Base-by-base conservation (phyloP, 1,140 invertebrate species). In the Zelostemma sp. region DNA sequence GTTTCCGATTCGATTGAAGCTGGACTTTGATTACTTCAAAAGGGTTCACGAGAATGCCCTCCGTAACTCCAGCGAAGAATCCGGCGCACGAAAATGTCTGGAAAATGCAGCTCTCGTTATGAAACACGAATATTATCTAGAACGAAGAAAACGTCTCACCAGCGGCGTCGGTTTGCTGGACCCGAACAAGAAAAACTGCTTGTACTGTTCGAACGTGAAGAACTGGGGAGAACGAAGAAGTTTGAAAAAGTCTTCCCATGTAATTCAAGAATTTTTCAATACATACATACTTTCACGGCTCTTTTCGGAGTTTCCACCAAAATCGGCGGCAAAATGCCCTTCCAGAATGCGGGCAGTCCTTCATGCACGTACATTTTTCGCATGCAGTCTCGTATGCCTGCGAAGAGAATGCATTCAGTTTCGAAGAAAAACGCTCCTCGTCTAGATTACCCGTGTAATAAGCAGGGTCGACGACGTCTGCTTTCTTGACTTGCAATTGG, bases 1-100 rank as follows among this genome's bases (percentile, higher is more conserved):
- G 67, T 64, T 81, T 78, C 77, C 88, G 85, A 79, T 93, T 92
- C 5, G 93, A 90, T 82, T 93, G 92, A 35, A 94, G 85, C 15
- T 92, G 90, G 1, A 98, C 94, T 88, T 98, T 97, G 0, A 97
- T 94, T 31, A 97, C 94, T 89, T 97, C 95, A 86, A 97, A 97
- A 0, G 96, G 96, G 86, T 97, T 97, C 0, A 97, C 93, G 46
- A 97, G 86, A 62, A 97, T 88, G 11, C 91, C 95, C 86, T 97
- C 96, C 21, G 95, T 94, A 0, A 95, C 85, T 49, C 96, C 96
- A 35, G 95, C 92, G 43, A 90, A 91, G 1, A 97, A 83, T 50
- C 96, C 96, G 71, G 96, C 93, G 68, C 95, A 80, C 8, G 94
- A 91, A 85, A 94, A 94, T 49, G 93, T 93, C 93, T 96, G 80